Evolutionary conservation across 1,140 invertebrate genomes (phyloP), one percentile per base, ranked within the genome.

Genomic region (Nymphalis io): DNA sequence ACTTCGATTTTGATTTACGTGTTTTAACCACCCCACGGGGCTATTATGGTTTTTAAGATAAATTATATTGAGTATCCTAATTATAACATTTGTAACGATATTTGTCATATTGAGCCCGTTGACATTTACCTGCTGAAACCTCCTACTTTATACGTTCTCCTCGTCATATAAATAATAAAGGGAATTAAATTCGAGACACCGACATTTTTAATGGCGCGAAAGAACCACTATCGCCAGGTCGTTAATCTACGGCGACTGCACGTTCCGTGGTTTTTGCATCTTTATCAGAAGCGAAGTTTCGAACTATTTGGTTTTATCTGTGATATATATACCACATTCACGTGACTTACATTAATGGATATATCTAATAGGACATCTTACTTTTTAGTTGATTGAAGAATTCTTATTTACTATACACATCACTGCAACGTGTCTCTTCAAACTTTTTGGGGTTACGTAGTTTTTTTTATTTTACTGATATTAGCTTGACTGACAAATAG

Each of bases 221-320:
- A 20, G 59, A 23, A 21, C 46, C 18, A 51, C 59, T 60, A 27
- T 60, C 20, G 59, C 40, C 40, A n/a, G 39, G 39, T 46, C 59
- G 59, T 60, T 60, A 60, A 60, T 60, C 59, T 60, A 23, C 39
- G 40, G 39, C 18, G 40, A 51, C 18, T 51, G 46, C 16, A 51
- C 46, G 46, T 20, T 51, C 16, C 46, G 18, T 18, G 46, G n/a
- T 51, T 51, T 51, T 51, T 51, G 46, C 46, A 51, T 51, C 16
- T 51, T 51, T 51, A 51, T 51, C 46, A 51, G 18, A 51, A n/a
- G 18, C 42, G 44, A 46, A 18, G 46, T 20, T 48, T 48, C 46
- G 46, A 51, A 51, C 46, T 51, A 20, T 51, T 20, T 51, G 46
- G 15, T 51, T 2, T 18, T 48, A 48, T 48, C 44, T 48, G 15